Evolutionary conservation across 2,113 vertebrate genomes (phyloP).

Genomic region (Diphyllodes magnificus): DNA sequence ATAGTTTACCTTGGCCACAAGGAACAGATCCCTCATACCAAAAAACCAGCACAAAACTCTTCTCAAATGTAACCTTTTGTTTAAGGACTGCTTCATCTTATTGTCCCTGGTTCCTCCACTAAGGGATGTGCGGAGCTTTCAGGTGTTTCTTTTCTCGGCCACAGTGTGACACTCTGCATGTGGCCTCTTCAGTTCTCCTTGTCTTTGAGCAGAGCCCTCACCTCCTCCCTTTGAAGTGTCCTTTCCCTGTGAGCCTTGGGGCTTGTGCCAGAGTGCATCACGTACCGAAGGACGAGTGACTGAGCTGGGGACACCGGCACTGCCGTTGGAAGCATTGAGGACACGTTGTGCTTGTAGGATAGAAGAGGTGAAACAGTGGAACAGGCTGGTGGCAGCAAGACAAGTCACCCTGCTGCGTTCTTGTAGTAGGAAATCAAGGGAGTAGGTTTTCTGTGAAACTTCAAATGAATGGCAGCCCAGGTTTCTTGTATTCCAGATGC

Average conservation of each 20-base stretch:
- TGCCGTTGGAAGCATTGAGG: rapidly evolving
- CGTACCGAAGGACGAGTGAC: background rate
- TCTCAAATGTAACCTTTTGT: background rate
- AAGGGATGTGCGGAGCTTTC: background rate
- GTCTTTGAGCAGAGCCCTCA: background rate
- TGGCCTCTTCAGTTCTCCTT: background rate
- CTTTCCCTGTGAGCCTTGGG: background rate
- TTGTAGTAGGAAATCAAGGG: background rate
- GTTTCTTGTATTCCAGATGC: background rate
- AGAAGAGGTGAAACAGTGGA: background rate
- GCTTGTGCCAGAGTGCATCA: background rate
- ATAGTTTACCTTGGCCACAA: background rate
- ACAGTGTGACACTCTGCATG: background rate
- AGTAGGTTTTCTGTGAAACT: background rate
- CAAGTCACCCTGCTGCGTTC: background rate
- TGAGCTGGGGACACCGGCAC: background rate
- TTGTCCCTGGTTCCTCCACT: background rate
- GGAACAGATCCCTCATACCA: background rate
- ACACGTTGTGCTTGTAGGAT: background rate
- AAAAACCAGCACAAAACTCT: background rate
- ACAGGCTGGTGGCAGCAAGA: background rate
- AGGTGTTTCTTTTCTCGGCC: background rate
- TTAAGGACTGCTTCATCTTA: background rate
- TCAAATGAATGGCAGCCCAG: background rate
- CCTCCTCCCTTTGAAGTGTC: background rate